Evolutionary conservation across 2,888 invertebrate species (phyloP).

Genomic region (Blastobasis adustella): DNA sequence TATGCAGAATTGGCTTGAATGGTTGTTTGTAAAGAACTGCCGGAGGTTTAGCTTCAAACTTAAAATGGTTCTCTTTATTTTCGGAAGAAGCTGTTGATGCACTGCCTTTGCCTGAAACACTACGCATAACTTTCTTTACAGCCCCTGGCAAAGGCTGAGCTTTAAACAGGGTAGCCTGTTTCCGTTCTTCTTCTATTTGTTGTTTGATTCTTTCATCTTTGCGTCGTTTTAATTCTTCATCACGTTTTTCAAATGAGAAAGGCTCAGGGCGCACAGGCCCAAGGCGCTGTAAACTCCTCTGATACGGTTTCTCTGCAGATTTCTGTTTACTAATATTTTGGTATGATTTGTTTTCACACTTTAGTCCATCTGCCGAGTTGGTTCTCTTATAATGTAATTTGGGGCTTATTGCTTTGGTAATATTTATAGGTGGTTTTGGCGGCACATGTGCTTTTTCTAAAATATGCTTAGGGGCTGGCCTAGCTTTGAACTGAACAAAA

Average conservation of each 20-base stretch:
- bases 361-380: constrained; percentile 30
- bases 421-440: constrained; percentile 36
- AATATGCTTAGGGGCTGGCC: constrained; percentile 75
- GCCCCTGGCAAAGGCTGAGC: constrained; percentile 79
- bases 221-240: constrained; percentile 70
- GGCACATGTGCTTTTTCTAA: constrained; percentile 56
- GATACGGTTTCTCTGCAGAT: constrained; percentile 21
- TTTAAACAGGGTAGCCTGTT: constrained; percentile 78
- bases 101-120: constrained; percentile 30
- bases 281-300: constrained; percentile 29
- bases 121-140: constrained; percentile 57
- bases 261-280: constrained; percentile 64
- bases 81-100: constrained; percentile 51
- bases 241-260: constrained; percentile 81
- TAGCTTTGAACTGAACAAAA: constrained; percentile 71
- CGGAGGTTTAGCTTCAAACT: constrained; percentile 78
- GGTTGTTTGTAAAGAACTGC: constrained; percentile 78
- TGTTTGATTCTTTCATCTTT: constrained; percentile 77
- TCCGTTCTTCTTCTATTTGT: constrained; percentile 73
- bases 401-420: constrained; percentile 46
- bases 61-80: constrained; percentile 47
- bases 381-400: constrained; percentile 50
- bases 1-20: constrained; percentile 75
- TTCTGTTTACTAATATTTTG: constrained; percentile 1
- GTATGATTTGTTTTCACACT: constrained; percentile 15